Conservation (phyloP, 2,113 vertebrate species). For the Notiomystis cincta region DNA sequence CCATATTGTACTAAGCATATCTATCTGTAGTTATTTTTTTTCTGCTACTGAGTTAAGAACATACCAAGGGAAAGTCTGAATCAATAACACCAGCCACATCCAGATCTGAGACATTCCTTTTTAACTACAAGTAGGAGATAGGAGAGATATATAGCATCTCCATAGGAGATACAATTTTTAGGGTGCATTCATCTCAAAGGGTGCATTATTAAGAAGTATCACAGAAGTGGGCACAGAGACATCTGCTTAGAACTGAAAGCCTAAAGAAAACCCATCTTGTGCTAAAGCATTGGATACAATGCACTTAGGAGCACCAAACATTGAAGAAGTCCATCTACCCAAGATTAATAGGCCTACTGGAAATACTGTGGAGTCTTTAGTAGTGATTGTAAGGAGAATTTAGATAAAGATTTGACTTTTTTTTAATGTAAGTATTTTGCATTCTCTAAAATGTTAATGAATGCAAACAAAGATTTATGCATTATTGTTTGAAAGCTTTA, state of each 20-base stretch:
- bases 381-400: neutral
- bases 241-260: neutral
- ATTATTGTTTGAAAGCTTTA: neutral
- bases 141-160: no score
- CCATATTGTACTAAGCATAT: neutral
- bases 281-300: neutral
- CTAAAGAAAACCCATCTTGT: neutral
- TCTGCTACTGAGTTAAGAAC: fast-evolving
- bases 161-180: neutral
- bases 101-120: neutral
- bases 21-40: neutral
- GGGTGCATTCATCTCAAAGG: neutral
- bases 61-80: neutral
- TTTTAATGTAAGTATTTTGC: neutral
- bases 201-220: neutral
- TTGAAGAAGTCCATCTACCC: neutral
- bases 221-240: neutral
- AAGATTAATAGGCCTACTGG: neutral
- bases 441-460: neutral
- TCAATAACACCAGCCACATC: neutral
- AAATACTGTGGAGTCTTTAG: neutral
- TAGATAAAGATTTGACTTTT: neutral
- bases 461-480: neutral
- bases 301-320: neutral
- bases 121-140: neutral